Evolutionary conservation across 92 coral and sea anemone species (phyloP), one percentile per base, ranked within the genome.

Genomic region (Desmophyllum pertusum): DNA sequence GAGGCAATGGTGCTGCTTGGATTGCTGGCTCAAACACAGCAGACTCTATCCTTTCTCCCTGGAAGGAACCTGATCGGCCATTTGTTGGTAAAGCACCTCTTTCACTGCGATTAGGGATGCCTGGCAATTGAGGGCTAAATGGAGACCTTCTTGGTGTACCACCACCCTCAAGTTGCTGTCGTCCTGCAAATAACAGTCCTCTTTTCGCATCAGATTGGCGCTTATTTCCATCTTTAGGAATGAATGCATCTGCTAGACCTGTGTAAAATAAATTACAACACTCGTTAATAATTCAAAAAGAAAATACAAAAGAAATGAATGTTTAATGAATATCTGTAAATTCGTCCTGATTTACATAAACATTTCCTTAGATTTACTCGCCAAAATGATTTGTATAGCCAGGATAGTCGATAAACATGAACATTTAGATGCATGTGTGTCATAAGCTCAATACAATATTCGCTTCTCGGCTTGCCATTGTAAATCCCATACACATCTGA

Each of bases 1-100:
- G 40, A 31, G 89, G 86, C 27, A 80, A 82, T 3, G 35, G 15
- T 37, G 88, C 86, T 53, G 81, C 83, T 35, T 82, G 64, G 36
- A 89, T 80, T 7, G 92, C 92, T n/a, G 83, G 89, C 48, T 89
- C 86, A 72, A 83, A 83, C 15, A 83, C 80, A 48, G 66, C 76
- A 48, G 51, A 67, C 36, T 80, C 84, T 48, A 80, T 51, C 37
- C 64, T 7, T 4, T 72, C 77, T 43, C 7, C 53, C 23, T 43
- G 25, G 17, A 27, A 23, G 9, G 31, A 27, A 38, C n/a, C 7
- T 4, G 25, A 33, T 8, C n/a, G 6, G n/a, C 36, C 42, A 37
- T 31, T n/a, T 38, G 18, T 42, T 82, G 79, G 37, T 10, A 15
- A 17, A 15, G 78, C 30, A 61, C 61, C 55, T 17, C 13, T 23